These are phyloP conservation scores for Bruchidius siliquastri DNA, from an alignment of 2,888 invertebrate genomes.

Conservation along the genomic window DNA sequence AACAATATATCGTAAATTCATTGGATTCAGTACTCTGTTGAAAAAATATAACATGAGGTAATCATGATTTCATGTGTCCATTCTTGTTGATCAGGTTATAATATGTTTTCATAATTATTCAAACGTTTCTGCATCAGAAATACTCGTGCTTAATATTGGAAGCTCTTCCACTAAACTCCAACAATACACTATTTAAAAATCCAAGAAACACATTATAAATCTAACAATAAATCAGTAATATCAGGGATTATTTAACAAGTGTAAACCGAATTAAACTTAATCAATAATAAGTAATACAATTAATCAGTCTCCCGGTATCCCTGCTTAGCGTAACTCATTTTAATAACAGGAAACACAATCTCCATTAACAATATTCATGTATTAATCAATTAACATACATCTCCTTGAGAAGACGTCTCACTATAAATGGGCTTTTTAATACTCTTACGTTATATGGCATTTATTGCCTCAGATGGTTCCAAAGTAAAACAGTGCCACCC, in stretches of 20 bases:
- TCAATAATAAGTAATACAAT: background rate
- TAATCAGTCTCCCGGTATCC: background rate
- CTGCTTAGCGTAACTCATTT: background rate
- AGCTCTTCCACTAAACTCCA: background rate
- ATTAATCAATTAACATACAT: constrained; percentile 21
- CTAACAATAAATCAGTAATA: background rate
- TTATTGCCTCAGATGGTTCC: background rate
- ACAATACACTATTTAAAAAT: background rate
- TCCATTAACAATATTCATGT: constrained; percentile 29
- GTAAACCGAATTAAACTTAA: background rate
- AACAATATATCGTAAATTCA: too few species aligned
- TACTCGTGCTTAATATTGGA: too few species aligned
- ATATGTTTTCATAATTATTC: too few species aligned
- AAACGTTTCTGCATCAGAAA: too few species aligned
- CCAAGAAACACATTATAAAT: background rate
- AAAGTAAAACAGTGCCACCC: background rate
- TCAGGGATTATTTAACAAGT: background rate
- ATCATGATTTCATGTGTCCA: too few species aligned
- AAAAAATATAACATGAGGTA: too few species aligned
- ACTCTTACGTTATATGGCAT: background rate
- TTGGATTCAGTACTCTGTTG: too few species aligned
- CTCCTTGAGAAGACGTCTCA: constrained; percentile 38
- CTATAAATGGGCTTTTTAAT: constrained; percentile 17
- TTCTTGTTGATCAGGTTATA: too few species aligned
- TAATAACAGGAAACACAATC: background rate